These are phyloP conservation scores for Notodonta ziczac DNA, from an alignment of 2,888 invertebrate genomes.

Conservation along the genomic window DNA sequence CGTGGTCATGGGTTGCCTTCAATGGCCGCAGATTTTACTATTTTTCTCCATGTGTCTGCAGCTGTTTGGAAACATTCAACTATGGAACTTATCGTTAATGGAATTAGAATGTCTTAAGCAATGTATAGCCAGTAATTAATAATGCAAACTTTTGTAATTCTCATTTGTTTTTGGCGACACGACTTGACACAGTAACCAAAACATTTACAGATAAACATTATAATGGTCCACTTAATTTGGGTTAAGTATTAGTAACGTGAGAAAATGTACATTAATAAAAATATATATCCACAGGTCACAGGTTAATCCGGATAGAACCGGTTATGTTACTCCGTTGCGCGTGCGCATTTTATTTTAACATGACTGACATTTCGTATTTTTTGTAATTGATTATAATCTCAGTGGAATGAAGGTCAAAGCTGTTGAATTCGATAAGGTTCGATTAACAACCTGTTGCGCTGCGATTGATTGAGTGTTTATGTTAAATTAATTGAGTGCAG, in stretches of 20 bases:
- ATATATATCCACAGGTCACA: conserved; percentile 39
- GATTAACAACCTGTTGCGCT: conserved; percentile 26
- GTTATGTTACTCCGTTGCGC: conserved; percentile 24
- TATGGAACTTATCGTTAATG: too few relatives aligned
- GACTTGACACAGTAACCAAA: conserved; percentile 13
- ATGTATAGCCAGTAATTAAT: too few relatives aligned
- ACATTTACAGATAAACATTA: conserved; percentile 12
- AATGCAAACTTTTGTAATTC: too few relatives aligned
- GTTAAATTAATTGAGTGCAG: not conserved
- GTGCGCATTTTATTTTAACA: conserved; percentile 13
- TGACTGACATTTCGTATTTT: conserved; percentile 10
- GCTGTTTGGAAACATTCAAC: too few relatives aligned
- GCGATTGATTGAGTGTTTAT: conserved; percentile 13
- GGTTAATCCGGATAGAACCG: conserved; percentile 38
- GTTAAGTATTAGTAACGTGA: conserved; percentile 38
- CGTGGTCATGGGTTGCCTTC: too few relatives aligned
- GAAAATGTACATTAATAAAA: conserved; percentile 34
- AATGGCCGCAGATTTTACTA: too few relatives aligned
- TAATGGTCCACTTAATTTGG: conserved; percentile 21
- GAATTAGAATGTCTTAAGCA: too few relatives aligned
- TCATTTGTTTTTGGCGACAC: conserved; percentile 1
- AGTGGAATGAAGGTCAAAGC: conserved; percentile 27
- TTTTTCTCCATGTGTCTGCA: too few relatives aligned
- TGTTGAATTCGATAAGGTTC: conserved; percentile 29
- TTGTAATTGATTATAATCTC: conserved; percentile 17